Evolutionary conservation across 2,797 vertebrate species (phyloP).

Genomic region (Spondyliosoma cantharus): DNA sequence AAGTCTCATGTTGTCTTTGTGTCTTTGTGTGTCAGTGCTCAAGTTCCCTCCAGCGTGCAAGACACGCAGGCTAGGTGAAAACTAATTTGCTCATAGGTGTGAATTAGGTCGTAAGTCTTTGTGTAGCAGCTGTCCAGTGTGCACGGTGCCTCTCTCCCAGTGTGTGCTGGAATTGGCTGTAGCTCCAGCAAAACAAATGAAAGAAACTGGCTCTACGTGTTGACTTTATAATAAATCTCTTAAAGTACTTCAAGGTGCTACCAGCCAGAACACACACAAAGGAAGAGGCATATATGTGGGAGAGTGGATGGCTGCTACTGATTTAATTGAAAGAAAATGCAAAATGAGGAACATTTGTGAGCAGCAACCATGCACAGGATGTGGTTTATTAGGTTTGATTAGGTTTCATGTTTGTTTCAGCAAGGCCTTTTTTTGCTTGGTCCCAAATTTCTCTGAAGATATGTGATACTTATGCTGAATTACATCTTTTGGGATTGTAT

Average conservation of each 20-base stretch:
- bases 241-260: constrained; percentile 24
- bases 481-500: too few relatives aligned
- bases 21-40: background rate
- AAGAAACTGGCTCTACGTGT: constrained; percentile 45
- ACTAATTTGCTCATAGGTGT: constrained; percentile 39
- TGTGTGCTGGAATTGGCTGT: constrained; percentile 22
- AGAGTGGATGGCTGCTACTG: background rate
- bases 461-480: background rate
- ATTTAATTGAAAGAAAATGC: constrained; percentile 26
- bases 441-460: background rate
- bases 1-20: constrained; percentile 1
- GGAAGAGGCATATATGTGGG: background rate
- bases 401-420: constrained; percentile 10
- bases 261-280: constrained; percentile 15
- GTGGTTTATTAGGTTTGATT: constrained; percentile 28
- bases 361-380: background rate
- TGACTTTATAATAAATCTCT: constrained; percentile 42
- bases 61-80: constrained; percentile 20
- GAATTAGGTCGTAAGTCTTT: constrained; percentile 42
- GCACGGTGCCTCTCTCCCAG: constrained; percentile 8
- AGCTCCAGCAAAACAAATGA: constrained; percentile 34
- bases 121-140: constrained; percentile 27
- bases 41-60: constrained; percentile 20
- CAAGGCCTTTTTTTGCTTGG: background rate
- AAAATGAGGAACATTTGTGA: constrained; percentile 8